Percentiles rank a stretch among this genome's conserved stretches.
Evolutionary conservation across 2,797 vertebrate genomes (phyloP).

Genomic region (Varecia variegata): DNA sequence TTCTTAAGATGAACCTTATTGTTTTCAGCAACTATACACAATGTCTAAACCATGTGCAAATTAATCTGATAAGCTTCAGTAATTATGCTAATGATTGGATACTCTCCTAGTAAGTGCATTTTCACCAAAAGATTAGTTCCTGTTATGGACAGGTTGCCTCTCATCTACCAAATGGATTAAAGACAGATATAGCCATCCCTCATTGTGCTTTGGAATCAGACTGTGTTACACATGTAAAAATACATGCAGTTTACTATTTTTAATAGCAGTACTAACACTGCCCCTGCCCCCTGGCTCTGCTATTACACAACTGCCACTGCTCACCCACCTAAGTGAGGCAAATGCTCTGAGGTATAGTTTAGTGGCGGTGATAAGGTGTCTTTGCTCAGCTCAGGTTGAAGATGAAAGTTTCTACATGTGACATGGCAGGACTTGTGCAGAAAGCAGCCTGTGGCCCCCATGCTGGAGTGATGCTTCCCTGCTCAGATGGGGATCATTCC

Average conservation of each 20-base stretch:
- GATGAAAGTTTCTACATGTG: neutral
- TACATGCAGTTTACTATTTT: neutral
- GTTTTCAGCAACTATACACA: neutral
- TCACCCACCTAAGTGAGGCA: neutral
- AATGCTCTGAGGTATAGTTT: neutral
- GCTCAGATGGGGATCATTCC: neutral
- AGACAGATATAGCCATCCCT: neutral
- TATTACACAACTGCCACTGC: accelerated
- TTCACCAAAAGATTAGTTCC: neutral
- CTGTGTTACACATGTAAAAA: neutral
- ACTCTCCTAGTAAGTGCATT: neutral
- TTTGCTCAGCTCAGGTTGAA: neutral
- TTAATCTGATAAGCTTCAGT: neutral
- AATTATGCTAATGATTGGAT: neutral
- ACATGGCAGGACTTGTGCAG: neutral
- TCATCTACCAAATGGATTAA: neutral
- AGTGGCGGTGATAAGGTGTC: neutral
- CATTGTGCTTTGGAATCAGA: neutral
- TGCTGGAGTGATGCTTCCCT: neutral
- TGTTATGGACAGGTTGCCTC: neutral
- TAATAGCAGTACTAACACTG: neutral
- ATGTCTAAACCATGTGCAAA: neutral
- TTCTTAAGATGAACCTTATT: neutral
- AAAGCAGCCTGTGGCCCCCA: neutral
- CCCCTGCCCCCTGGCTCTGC: accelerated